Percentiles rank a stretch among this genome's conserved stretches.
These are phyloP conservation scores for Caradrina clavipalpis DNA, from an alignment of 2,888 invertebrate genomes.

Conservation along the genomic window DNA sequence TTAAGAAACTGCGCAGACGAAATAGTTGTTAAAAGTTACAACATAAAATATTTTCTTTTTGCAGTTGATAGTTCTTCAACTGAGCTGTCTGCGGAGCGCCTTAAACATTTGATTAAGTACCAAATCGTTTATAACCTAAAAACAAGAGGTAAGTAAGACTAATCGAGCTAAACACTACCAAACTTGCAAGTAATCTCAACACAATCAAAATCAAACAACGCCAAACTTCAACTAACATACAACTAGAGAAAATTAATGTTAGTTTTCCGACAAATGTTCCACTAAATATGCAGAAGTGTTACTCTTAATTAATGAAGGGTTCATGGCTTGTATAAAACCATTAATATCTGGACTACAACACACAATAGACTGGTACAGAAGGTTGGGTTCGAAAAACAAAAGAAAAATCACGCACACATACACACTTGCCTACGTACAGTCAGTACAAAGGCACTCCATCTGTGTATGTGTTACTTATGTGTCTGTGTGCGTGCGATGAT, in stretches of 20 bases:
- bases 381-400: background rate
- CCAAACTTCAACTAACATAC: constrained; percentile 20
- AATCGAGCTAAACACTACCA: background rate
- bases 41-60: too few relatives aligned
- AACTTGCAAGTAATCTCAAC: background rate
- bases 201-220: constrained; percentile 27
- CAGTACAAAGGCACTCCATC: background rate
- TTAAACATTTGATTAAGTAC: background rate
- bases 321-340: constrained; percentile 66
- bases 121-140: background rate
- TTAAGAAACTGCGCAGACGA: too few relatives aligned
- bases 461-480: background rate
- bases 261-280: constrained; percentile 35
- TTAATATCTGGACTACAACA: constrained; percentile 72
- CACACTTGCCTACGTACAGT: background rate
- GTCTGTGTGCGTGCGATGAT: background rate
- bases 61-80: too few relatives aligned
- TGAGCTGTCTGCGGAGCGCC: too few relatives aligned
- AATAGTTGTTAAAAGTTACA: too few relatives aligned
- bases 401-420: background rate
- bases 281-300: constrained; percentile 62
- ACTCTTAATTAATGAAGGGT: constrained; percentile 64
- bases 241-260: constrained; percentile 41
- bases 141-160: background rate
- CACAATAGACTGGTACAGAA: constrained; percentile 1